phyloP scores from a whole-genome alignment of 2,888 invertebrate genomes.

The Clistopyga incitator region DNA sequence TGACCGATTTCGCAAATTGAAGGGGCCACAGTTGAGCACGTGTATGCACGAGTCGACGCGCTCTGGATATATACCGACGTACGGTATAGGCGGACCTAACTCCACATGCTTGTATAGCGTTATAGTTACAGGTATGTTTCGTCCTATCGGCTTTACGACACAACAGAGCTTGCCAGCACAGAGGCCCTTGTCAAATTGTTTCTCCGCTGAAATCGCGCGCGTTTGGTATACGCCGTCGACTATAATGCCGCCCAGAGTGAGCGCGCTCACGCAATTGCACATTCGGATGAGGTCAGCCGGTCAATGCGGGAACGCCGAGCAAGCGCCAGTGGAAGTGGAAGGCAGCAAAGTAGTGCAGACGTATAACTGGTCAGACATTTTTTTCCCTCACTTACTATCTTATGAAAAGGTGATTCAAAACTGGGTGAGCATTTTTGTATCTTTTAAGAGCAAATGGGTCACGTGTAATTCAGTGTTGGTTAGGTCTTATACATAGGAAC shows the following conservation, averaged over 20 bases:
- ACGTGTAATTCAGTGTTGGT: not conserved
- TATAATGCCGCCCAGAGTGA: constrained; percentile 25
- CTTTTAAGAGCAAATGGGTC: not conserved
- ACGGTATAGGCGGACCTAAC: constrained; percentile 30
- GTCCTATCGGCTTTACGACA: constrained; percentile 51
- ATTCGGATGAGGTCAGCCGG: constrained; percentile 56
- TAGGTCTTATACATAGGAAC: not conserved
- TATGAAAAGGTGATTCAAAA: not conserved
- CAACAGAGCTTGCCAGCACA: constrained; percentile 18
- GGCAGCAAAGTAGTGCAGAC: constrained; percentile 41
- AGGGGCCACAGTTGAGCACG: constrained; percentile 41
- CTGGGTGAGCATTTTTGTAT: not conserved
- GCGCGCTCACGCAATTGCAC: constrained; percentile 50
- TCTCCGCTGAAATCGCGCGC: constrained; percentile 46
- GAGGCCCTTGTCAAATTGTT: constrained; percentile 58
- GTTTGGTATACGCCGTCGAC: constrained; percentile 10
- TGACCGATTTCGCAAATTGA: constrained; percentile 54
- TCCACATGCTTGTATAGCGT: constrained; percentile 11
- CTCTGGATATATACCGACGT: constrained; percentile 5
- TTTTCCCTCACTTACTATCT: not conserved
- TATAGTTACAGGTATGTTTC: constrained; percentile 47
- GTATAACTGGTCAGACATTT: constrained; percentile 51
- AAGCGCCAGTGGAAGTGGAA: constrained; percentile 34
- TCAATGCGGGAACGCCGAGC: constrained; percentile 43
- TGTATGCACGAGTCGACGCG: constrained; percentile 19